A percentile compares a stretch with the other conserved stretches of the same genome.
These are phyloP conservation scores for Lates japonicus DNA, from an alignment of 2,797 vertebrate genomes.

Conservation along the genomic window DNA sequence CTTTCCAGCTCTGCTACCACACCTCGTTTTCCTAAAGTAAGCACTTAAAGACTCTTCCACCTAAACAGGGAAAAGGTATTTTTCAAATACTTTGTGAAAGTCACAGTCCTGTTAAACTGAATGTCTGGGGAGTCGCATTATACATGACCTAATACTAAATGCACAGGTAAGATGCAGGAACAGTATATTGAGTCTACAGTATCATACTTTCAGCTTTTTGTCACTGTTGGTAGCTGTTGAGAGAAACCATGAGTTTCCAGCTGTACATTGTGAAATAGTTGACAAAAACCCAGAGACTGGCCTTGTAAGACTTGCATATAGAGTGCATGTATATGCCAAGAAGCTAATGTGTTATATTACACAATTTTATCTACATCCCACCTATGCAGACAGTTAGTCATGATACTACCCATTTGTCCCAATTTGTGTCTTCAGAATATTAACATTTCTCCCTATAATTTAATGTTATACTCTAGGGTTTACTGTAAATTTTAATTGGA, in stretches of 20 bases:
- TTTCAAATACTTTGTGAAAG: not conserved
- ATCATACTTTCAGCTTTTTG: not conserved
- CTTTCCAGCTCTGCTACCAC: constrained; percentile 1
- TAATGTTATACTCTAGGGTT: constrained; percentile 13
- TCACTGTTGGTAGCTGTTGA: constrained; percentile 8
- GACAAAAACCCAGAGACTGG: constrained; percentile 7
- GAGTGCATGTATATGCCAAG: not conserved
- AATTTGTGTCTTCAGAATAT: constrained; percentile 13
- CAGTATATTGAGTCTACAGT: not conserved
- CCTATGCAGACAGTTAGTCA: constrained; percentile 15
- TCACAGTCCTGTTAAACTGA: constrained; percentile 16
- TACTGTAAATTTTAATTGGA: constrained; percentile 28
- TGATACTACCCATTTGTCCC: constrained; percentile 28
- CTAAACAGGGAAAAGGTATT: not conserved
- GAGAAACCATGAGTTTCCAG: not conserved
- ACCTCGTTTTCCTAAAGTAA: constrained; percentile 7
- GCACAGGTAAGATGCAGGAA: not conserved
- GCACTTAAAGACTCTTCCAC: too few species aligned
- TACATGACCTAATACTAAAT: not conserved
- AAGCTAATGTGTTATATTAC: constrained; percentile 8
- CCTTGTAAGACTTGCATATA: constrained; percentile 2
- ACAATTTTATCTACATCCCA: constrained; percentile 4
- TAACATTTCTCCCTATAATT: constrained; percentile 28
- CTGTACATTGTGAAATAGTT: constrained; percentile 1
- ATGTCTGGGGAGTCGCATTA: not conserved